Base-by-base conservation (phyloP, 2,888 invertebrate species). In the Cacoxenus indagator region DNA sequence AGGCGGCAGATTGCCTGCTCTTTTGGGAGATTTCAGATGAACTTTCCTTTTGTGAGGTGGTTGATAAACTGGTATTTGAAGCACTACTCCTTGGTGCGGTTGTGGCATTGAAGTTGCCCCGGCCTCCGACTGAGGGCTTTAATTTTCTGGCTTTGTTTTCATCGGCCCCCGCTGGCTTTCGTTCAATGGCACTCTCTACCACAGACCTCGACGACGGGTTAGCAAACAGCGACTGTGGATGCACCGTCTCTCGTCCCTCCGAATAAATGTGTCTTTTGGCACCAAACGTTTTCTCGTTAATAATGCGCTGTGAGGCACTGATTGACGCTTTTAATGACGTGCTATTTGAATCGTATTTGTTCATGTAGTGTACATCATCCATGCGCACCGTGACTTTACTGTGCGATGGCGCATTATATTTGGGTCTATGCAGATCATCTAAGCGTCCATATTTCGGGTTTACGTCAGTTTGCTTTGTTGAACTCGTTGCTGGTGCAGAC, bases 271-370 rank as follows among this genome's bases (percentile, higher is more conserved):
- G n/a, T 26, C 29, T 27, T 57, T 29, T n/a, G 17, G 3, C 19
- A 4, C 2, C 43, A 22, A 2, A 3, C 1, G 43, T 37, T 8
- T 14, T 65, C 8, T 72, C 67, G 27, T 66, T 74, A 0, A 72
- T 71, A 1, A 80, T 59, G 2, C 70, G 75, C 69, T 79, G 79
- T 2, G 76, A 67, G 59, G 78, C 81, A 57, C 82, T 81, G n/a
- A 74, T 54, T 27, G 65, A 8, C 22, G 31, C 27, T 17, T 37
- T 14, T 8, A 2, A 2, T 5, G 37, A 14, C 29, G 27, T n/a
- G 0, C n/a, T n/a, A n/a, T n/a, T n/a, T n/a, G n/a, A n/a, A n/a
- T 57, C 17, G 9, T n/a, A n/a, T 62, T 69, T 6, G 64, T 17
- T 45, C 24, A 55, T 24, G 17, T 69, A 67, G 27, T 69, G 64